A percentile compares a stretch with the other conserved stretches of the same genome.
phyloP scores from a whole-genome alignment of 2,113 vertebrate genomes.

The Rhodinocichla rosea region DNA sequence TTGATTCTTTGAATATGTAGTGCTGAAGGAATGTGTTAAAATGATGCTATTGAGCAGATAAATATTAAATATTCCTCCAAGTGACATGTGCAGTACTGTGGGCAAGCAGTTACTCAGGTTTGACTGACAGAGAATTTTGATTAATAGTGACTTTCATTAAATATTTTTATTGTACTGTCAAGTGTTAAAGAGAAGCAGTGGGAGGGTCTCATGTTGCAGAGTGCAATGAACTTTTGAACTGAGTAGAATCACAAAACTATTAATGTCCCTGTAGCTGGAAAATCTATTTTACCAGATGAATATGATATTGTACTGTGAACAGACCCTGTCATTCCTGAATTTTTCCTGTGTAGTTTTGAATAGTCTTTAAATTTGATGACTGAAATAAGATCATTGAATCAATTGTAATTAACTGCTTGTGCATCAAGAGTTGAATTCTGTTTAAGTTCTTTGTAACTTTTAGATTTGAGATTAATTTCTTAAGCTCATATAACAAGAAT shows the following conservation, averaged over 20 bases:
- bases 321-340: neutral
- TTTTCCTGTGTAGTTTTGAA: neutral
- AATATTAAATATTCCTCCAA: neutral
- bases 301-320: neutral
- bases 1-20: neutral
- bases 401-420: neutral
- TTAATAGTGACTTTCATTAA: neutral
- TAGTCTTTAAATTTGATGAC: neutral
- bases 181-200: neutral
- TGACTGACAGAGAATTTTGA: neutral
- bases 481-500: neutral
- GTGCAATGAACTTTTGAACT: neutral
- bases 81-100: rapidly evolving
- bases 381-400: neutral
- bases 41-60: neutral
- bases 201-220: neutral
- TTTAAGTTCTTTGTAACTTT: neutral
- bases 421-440: neutral
- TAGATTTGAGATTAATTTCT: neutral
- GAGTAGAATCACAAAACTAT: neutral
- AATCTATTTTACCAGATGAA: neutral
- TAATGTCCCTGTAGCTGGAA: neutral
- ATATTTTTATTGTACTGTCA: neutral
- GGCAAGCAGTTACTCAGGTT: neutral
- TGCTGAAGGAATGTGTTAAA: neutral